phyloP scores from a whole-genome alignment of 2,797 vertebrate species.

The Chrysocyon brachyurus region DNA sequence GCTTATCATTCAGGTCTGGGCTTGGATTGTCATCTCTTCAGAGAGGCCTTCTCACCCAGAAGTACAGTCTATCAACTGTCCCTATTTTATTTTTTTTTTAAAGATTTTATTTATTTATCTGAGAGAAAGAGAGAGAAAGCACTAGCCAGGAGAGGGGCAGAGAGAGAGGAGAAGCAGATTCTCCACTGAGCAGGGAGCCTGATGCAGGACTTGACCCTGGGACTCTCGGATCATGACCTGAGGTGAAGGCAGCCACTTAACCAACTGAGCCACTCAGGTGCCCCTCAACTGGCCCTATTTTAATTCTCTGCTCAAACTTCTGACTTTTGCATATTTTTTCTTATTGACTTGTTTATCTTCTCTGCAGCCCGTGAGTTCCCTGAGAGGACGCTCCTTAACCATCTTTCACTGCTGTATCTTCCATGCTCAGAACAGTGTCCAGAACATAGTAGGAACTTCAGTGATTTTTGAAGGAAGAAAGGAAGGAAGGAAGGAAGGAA shows the following conservation, averaged over 20 bases:
- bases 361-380: background rate
- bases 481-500: background rate
- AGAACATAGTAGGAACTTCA: background rate
- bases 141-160: too few species aligned
- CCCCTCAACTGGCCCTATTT: background rate
- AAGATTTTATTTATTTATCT: background rate
- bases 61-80: background rate
- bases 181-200: too few species aligned
- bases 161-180: too few species aligned
- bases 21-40: background rate
- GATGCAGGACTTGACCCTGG: too few species aligned
- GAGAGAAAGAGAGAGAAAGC: too few species aligned
- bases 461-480: background rate
- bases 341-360: background rate
- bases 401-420: background rate
- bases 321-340: background rate
- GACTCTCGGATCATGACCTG: too few species aligned
- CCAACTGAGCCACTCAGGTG: too few species aligned
- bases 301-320: conserved; percentile 3
- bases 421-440: background rate
- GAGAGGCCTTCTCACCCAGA: background rate
- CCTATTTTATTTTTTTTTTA: background rate
- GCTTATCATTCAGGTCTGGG: background rate
- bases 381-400: rapidly evolving
- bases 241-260: too few species aligned